Percentiles rank a stretch among this genome's conserved stretches.
Conservation (phyloP, 2,797 vertebrate species). For the Rhynchonycteris naso region DNA sequence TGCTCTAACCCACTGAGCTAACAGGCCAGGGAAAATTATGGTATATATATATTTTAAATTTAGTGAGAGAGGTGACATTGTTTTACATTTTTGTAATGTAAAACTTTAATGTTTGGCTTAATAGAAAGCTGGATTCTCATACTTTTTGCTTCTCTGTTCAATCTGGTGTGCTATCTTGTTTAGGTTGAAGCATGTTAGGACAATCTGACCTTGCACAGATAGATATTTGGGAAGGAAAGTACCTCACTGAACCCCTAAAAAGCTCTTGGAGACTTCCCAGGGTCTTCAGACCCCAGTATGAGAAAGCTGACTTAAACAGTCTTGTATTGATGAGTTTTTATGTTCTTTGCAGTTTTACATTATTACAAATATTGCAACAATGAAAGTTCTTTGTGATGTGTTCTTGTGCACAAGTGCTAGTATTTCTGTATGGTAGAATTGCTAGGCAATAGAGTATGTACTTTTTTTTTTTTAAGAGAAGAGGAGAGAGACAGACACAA, state of each 20-base stretch:
- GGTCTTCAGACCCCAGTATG: not conserved
- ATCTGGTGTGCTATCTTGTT: not conserved
- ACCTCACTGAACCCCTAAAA: not conserved
- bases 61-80: not conserved
- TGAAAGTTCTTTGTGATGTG: conserved; percentile 1
- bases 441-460: not conserved
- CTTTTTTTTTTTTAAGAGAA: not conserved
- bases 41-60: not conserved
- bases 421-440: conserved; percentile 33
- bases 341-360: not conserved
- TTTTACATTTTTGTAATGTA: conserved; percentile 25
- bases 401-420: not conserved
- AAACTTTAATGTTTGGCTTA: conserved; percentile 5
- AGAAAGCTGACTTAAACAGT: not conserved
- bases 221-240: not conserved
- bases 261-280: not conserved
- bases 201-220: not conserved
- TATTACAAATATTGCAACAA: not conserved
- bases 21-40: too few species aligned
- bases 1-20: too few species aligned
- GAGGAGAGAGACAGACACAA: too few species aligned
- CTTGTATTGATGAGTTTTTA: not conserved
- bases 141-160: not conserved
- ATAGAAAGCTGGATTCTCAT: not conserved
- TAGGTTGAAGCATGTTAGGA: not conserved